A percentile compares a stretch with the other conserved stretches of the same genome.
Conservation (phyloP, 2,888 invertebrate species). For the Eupithecia abbreviata region DNA sequence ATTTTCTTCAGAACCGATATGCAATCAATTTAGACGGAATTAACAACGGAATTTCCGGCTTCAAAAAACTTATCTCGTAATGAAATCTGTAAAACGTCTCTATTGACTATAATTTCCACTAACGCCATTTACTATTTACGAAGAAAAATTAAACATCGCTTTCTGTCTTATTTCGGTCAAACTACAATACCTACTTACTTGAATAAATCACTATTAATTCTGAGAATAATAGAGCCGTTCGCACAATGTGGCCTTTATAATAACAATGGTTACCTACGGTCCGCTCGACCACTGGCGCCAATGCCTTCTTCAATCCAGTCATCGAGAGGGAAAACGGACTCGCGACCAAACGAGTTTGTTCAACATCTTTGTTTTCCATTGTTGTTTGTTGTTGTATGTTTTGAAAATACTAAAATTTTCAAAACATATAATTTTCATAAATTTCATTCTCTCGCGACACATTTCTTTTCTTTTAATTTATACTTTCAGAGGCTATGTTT, state of each 20-base stretch:
- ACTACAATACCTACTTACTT: not conserved
- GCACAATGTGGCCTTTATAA: conserved; percentile 18
- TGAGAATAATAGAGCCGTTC: conserved; percentile 19
- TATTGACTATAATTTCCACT: not conserved
- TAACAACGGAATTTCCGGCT: not conserved
- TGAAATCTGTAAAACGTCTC: not conserved
- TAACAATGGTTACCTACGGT: conserved; percentile 5
- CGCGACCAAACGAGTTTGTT: not conserved
- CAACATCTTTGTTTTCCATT: not conserved
- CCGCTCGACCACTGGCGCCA: conserved; percentile 9
- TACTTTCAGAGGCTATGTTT: no score
- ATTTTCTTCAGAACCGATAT: not conserved
- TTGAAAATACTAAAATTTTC: no score
- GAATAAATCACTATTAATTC: conserved; percentile 14
- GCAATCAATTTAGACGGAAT: not conserved
- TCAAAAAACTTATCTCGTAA: not conserved
- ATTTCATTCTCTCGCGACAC: no score
- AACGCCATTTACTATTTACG: not conserved
- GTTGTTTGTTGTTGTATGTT: not conserved
- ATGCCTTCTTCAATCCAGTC: not conserved
- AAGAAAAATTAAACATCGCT: not conserved
- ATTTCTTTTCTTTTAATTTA: no score
- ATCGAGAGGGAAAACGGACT: not conserved
- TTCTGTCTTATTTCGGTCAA: not conserved
- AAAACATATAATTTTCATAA: no score